Evolutionary conservation across 2,113 vertebrate species (phyloP).

Genomic region (Notechis scutatus): DNA sequence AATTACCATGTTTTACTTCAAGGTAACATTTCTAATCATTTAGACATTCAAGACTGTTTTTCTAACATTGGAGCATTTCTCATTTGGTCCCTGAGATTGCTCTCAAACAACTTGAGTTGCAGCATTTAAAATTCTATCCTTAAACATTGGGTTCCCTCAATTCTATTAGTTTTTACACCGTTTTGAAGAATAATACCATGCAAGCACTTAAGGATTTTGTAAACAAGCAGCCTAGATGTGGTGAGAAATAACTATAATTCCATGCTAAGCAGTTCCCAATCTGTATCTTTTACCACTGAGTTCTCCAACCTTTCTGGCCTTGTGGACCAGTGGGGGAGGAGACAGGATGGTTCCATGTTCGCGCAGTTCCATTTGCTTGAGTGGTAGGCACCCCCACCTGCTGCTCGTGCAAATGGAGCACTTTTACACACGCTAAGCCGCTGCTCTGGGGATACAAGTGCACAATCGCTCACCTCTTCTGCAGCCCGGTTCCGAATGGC

Average conservation of each 20-base stretch:
- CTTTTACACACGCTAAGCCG: neutral
- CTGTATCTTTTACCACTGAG: neutral
- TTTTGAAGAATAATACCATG: neutral
- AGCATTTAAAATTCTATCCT: neutral
- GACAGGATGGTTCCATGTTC: neutral
- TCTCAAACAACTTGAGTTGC: neutral
- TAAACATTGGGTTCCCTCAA: neutral
- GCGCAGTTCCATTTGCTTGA: neutral
- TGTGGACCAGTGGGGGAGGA: neutral
- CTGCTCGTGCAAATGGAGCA: neutral
- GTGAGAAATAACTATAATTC: neutral
- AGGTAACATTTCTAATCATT: neutral
- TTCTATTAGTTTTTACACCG: neutral
- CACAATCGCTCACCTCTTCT: neutral
- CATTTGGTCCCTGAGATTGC: neutral
- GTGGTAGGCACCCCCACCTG: fast-evolving
- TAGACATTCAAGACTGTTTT: neutral
- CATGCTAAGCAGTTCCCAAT: neutral
- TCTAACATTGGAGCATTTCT: neutral
- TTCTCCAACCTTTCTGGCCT: neutral
- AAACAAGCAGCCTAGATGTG: neutral
- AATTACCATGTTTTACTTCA: neutral
- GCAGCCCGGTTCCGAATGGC: neutral
- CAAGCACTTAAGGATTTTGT: neutral
- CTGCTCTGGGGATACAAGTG: neutral